Evolutionary conservation across 2,888 invertebrate genomes (phyloP).

Genomic region (Polia nebulosa): DNA sequence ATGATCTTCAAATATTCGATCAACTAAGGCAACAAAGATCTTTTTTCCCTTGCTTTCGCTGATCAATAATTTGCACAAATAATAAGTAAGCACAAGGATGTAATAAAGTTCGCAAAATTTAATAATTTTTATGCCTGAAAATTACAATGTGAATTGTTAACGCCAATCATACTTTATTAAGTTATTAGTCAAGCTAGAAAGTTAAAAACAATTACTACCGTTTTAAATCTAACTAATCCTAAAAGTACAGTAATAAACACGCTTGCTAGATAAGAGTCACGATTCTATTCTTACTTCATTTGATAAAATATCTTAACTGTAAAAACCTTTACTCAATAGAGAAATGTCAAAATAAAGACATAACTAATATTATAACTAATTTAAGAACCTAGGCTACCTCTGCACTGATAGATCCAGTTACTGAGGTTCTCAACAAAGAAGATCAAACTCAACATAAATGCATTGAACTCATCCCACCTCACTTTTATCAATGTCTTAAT

Average conservation of each 20-base stretch:
- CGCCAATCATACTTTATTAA: slow-evolving; percentile 30
- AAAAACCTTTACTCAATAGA: neutral
- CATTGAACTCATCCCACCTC: too few species aligned
- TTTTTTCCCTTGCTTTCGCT: too few species aligned
- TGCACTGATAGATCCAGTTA: too few species aligned
- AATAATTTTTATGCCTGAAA: slow-evolving; percentile 8
- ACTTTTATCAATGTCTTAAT: neutral
- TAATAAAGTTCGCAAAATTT: neutral
- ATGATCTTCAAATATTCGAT: too few species aligned
- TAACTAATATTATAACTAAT: neutral
- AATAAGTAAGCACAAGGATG: neutral
- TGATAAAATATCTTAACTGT: neutral
- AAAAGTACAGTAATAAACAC: slow-evolving; percentile 39
- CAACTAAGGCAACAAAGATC: too few species aligned
- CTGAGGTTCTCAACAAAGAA: neutral
- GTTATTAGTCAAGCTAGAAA: slow-evolving; percentile 49
- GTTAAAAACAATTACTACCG: slow-evolving; percentile 48
- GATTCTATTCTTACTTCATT: slow-evolving; percentile 21
- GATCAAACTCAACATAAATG: neutral
- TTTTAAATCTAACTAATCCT: slow-evolving; percentile 35
- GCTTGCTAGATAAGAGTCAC: slow-evolving; percentile 22
- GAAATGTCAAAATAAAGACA: neutral
- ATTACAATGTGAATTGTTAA: slow-evolving; percentile 16
- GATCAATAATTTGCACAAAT: too few species aligned
- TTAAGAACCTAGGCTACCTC: neutral